These are phyloP conservation scores for Eristalis pertinax DNA, from an alignment of 2,888 invertebrate species.

Conservation along the genomic window DNA sequence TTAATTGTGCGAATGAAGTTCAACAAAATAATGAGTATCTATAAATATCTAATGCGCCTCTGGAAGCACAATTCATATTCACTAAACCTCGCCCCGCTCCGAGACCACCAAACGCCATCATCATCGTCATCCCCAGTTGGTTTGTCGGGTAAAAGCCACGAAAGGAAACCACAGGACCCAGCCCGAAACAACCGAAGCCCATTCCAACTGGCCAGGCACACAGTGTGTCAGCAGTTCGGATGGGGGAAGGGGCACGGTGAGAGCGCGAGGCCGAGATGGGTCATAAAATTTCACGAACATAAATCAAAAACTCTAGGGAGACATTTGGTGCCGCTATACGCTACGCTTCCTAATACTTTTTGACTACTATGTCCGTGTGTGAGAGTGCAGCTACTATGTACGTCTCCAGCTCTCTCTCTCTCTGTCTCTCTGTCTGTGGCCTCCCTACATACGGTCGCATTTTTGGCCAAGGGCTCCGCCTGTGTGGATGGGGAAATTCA, in stretches of 20 bases:
- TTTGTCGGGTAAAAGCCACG: conserved; percentile 32
- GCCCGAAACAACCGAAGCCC: conserved; percentile 21
- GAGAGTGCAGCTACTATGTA: conserved; percentile 15
- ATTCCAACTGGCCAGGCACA: background rate
- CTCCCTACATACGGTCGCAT: background rate
- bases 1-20: conserved; percentile 70
- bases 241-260: too few species aligned
- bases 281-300: conserved; percentile 70
- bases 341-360: conserved; percentile 50
- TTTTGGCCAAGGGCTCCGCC: background rate
- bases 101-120: background rate
- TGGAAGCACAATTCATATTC: conserved; percentile 50
- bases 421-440: background rate
- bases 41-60: conserved; percentile 62
- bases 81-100: background rate
- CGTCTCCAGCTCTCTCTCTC: background rate
- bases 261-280: too few species aligned
- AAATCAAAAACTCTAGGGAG: conserved; percentile 73
- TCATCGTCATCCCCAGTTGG: conserved; percentile 32
- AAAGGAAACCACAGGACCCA: conserved; percentile 21
- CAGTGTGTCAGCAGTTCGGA: too few species aligned
- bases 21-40: conserved; percentile 67
- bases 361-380: conserved; percentile 28
- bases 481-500: conserved; percentile 54
- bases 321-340: conserved; percentile 60